Evolutionary conservation across 2,888 invertebrate genomes (phyloP).

Genomic region (Andrena bicolor): DNA sequence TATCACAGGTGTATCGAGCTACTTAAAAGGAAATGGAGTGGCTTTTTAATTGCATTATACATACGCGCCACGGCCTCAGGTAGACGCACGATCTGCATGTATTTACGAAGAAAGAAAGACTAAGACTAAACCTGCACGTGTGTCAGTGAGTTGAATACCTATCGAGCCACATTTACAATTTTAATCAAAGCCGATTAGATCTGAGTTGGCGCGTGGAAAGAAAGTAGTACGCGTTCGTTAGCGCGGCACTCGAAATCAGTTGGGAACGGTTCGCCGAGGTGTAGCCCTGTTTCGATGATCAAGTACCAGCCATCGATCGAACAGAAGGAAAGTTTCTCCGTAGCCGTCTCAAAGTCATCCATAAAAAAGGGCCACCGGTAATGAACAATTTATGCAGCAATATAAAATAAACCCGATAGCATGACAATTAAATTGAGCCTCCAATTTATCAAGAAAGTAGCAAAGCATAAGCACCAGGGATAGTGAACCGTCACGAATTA

Average conservation of each 20-base stretch:
- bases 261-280: not conserved
- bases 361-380: not conserved
- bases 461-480: not conserved
- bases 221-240: slow-evolving; percentile 44
- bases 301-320: not conserved
- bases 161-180: slow-evolving; percentile 34
- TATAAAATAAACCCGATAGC: not conserved
- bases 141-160: slow-evolving; percentile 1
- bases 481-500: slow-evolving; percentile 1
- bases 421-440: not conserved
- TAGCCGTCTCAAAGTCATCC: not conserved
- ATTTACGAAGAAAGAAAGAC: slow-evolving; percentile 8
- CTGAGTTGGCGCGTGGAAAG: slow-evolving; percentile 16
- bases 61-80: not conserved
- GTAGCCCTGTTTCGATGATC: not conserved
- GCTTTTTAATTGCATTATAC: not conserved
- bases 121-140: not conserved
- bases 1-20: not conserved
- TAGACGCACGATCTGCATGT: not conserved
- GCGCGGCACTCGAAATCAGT: not conserved
- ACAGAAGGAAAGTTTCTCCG: not conserved
- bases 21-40: not conserved
- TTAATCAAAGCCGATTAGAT: slow-evolving; percentile 46
- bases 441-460: slow-evolving; percentile 20
- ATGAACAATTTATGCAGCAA: not conserved